Percentiles rank a stretch among this genome's conserved stretches.
phyloP scores from a whole-genome alignment of 2,113 vertebrate genomes.

The Hippocampus comes region DNA sequence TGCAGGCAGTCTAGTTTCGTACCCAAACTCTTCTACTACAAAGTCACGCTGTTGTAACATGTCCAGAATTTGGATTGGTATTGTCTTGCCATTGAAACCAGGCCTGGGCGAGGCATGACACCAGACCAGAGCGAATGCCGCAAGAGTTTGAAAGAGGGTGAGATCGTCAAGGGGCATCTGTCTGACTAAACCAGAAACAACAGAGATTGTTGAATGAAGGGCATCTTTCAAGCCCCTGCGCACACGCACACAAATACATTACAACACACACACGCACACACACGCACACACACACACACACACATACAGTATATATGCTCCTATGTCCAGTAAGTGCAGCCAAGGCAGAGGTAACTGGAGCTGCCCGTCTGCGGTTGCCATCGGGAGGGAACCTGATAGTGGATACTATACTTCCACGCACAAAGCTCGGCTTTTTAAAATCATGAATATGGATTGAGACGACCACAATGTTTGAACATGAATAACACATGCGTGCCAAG shows the following conservation, averaged over 20 bases:
- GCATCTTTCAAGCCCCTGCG: too few species aligned
- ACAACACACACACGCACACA: too few species aligned
- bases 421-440: slow-evolving; percentile 57
- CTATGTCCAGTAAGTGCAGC: slow-evolving; percentile 9
- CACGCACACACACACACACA: not conserved
- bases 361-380: slow-evolving; percentile 55
- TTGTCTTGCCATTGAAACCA: slow-evolving; percentile 30
- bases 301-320: slow-evolving; percentile 19
- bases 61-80: slow-evolving; percentile 33
- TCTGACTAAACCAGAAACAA: too few species aligned
- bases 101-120: slow-evolving; percentile 43
- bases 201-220: too few species aligned
- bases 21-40: too few species aligned
- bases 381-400: slow-evolving; percentile 61
- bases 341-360: slow-evolving; percentile 50
- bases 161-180: slow-evolving; percentile 32
- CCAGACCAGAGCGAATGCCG: slow-evolving; percentile 47
- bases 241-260: too few species aligned
- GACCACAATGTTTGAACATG: slow-evolving; percentile 75
- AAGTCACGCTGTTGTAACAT: too few species aligned
- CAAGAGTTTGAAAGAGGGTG: slow-evolving; percentile 37
- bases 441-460: slow-evolving; percentile 71
- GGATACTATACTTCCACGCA: slow-evolving; percentile 57
- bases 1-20: too few species aligned
- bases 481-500: slow-evolving; percentile 73